phyloP scores from a whole-genome alignment of 53 echinoderm and acorn worm species.

The Pentamera pediparva region DNA sequence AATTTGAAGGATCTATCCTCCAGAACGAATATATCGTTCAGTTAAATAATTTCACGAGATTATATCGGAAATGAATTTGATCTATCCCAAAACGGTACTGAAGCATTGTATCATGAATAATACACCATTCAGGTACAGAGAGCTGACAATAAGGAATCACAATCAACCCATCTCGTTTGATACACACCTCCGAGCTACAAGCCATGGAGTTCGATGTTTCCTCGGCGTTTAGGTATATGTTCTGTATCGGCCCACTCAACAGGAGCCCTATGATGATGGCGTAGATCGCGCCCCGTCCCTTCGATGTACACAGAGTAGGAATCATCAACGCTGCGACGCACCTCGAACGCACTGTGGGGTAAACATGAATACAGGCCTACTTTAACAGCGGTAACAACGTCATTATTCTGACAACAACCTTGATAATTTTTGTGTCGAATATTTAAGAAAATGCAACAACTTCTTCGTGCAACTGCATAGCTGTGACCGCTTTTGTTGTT shows the following conservation, averaged over 20 bases:
- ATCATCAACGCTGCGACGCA: constrained; percentile 75
- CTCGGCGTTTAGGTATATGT: constrained; percentile 78
- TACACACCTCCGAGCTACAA: constrained; percentile 73
- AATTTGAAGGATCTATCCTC: not conserved
- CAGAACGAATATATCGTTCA: too few relatives aligned
- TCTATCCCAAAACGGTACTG: too few relatives aligned
- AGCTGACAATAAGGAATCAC: too few relatives aligned
- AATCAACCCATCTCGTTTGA: not conserved
- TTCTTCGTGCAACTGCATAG: too few relatives aligned
- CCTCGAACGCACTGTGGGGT: constrained; percentile 58
- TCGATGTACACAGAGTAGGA: constrained; percentile 70
- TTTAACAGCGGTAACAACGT: not conserved
- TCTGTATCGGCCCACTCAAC: constrained; percentile 78
- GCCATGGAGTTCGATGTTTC: constrained; percentile 78
- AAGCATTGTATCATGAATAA: not conserved
- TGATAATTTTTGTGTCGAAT: too few relatives aligned
- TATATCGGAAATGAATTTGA: too few relatives aligned
- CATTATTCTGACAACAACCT: too few relatives aligned
- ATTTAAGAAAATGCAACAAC: too few relatives aligned
- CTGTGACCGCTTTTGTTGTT: too few relatives aligned
- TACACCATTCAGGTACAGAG: too few relatives aligned
- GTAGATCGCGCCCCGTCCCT: constrained; percentile 72
- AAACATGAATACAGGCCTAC: not conserved
- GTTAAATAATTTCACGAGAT: too few relatives aligned
- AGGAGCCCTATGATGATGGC: constrained; percentile 70